Evolutionary conservation across 2,113 vertebrate genomes (phyloP).

Genomic region (Sander vitreus): DNA sequence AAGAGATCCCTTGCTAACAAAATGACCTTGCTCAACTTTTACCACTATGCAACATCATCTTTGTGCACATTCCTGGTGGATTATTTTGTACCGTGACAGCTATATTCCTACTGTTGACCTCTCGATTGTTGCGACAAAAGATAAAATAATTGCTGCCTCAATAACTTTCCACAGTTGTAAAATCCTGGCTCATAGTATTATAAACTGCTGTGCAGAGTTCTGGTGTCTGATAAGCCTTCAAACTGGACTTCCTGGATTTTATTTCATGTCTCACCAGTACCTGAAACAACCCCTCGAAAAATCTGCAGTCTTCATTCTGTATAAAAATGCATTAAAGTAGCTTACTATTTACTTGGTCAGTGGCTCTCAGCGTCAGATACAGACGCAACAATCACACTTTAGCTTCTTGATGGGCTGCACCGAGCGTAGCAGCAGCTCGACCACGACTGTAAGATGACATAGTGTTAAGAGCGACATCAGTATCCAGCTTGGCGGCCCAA

Average conservation of each 20-base stretch:
- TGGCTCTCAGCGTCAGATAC: too few species aligned
- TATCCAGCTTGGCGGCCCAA: too few species aligned
- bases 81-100: not conserved
- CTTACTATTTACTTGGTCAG: not conserved
- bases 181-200: too few species aligned
- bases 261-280: not conserved
- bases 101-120: not conserved
- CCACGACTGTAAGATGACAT: too few species aligned
- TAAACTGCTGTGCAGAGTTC: not conserved
- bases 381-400: too few species aligned
- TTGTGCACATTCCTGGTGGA: not conserved
- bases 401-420: too few species aligned
- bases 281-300: not conserved
- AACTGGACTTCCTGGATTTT: not conserved
- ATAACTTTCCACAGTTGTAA: not conserved
- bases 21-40: not conserved
- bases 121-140: not conserved
- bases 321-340: not conserved
- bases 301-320: not conserved
- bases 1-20: not conserved
- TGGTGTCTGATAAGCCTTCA: not conserved
- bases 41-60: not conserved
- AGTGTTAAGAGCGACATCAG: too few species aligned
- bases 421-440: too few species aligned
- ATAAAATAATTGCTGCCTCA: not conserved